Percentiles rank a stretch among this genome's conserved stretches.
Conservation (phyloP, 1,140 invertebrate genomes). For the Anagrus nilaparvatae region DNA sequence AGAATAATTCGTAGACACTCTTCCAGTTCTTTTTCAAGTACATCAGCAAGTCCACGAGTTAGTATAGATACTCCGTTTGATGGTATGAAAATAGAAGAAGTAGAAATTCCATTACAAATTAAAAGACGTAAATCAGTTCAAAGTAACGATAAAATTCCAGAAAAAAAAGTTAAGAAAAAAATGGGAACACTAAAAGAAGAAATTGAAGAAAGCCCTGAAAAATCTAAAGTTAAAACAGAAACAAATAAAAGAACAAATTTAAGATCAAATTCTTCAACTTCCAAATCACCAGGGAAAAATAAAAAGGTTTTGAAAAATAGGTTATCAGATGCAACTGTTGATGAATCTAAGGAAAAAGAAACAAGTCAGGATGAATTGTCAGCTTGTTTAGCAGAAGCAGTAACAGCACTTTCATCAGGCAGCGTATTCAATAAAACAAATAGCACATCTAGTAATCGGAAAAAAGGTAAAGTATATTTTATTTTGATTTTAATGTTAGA, state of each 20-base stretch:
- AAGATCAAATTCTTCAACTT: slow-evolving; percentile 23
- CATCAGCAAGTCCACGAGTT: slow-evolving; percentile 44
- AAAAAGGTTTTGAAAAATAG: slow-evolving; percentile 26
- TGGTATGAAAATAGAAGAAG: slow-evolving; percentile 16
- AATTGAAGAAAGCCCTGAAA: slow-evolving; percentile 8
- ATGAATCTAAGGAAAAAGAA: slow-evolving; percentile 18
- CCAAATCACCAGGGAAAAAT: slow-evolving; percentile 23
- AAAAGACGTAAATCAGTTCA: slow-evolving; percentile 17
- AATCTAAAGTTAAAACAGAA: slow-evolving; percentile 14
- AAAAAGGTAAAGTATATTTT: slow-evolving; percentile 34
- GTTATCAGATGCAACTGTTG: slow-evolving; percentile 17
- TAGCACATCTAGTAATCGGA: slow-evolving; percentile 24
- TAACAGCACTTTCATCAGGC: slow-evolving; percentile 31
- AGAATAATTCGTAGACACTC: slow-evolving; percentile 70
- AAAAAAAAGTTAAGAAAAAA: slow-evolving; percentile 13
- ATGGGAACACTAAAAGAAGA: slow-evolving; percentile 11
- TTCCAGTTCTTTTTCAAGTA: slow-evolving; percentile 71
- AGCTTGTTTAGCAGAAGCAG: slow-evolving; percentile 36
- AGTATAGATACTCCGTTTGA: slow-evolving; percentile 28
- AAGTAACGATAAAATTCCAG: slow-evolving; percentile 3
- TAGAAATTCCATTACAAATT: slow-evolving; percentile 12
- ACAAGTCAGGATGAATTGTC: slow-evolving; percentile 32
- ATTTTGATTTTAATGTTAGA: too few species aligned
- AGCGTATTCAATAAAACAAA: slow-evolving; percentile 18
- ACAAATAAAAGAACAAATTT: slow-evolving; percentile 21